Conservation (phyloP, 2,888 invertebrate species). For the Trichogramma evanescens region DNA sequence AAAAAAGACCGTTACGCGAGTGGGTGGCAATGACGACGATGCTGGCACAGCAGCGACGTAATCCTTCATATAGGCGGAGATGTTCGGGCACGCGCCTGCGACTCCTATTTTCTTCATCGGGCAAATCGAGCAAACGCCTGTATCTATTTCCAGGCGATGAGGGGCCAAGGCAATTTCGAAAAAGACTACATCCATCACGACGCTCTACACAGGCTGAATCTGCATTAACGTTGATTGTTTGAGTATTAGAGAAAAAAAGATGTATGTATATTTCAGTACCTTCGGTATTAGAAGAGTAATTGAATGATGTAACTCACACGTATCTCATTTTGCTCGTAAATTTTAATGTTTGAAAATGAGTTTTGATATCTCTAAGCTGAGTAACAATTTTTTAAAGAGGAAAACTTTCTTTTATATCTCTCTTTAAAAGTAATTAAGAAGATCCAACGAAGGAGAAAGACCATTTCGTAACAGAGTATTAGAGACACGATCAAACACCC, state of each 20-base stretch:
- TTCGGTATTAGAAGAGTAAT: too few species aligned
- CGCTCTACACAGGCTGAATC: slow-evolving; percentile 14
- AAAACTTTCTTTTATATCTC: too few species aligned
- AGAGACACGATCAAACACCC: too few species aligned
- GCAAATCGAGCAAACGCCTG: not conserved
- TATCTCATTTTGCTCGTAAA: too few species aligned
- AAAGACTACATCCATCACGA: slow-evolving; percentile 18
- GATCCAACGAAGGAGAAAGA: too few species aligned
- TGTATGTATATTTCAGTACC: too few species aligned
- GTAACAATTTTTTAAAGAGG: too few species aligned
- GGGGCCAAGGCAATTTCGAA: slow-evolving; percentile 16
- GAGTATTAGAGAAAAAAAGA: slow-evolving; percentile 2
- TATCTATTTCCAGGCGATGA: not conserved
- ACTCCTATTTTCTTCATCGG: slow-evolving; percentile 10
- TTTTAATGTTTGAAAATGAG: too few species aligned
- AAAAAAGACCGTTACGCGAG: not conserved
- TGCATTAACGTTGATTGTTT: slow-evolving; percentile 21
- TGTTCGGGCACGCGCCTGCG: not conserved
- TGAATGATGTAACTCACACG: too few species aligned
- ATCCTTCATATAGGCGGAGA: slow-evolving; percentile 13
- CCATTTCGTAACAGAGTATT: too few species aligned
- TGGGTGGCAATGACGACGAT: slow-evolving; percentile 2
- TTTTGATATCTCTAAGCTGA: too few species aligned
- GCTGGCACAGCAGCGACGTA: not conserved
- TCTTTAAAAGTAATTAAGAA: too few species aligned